Conservation (phyloP, 2,888 invertebrate species). For the Trachelus stipa region DNA sequence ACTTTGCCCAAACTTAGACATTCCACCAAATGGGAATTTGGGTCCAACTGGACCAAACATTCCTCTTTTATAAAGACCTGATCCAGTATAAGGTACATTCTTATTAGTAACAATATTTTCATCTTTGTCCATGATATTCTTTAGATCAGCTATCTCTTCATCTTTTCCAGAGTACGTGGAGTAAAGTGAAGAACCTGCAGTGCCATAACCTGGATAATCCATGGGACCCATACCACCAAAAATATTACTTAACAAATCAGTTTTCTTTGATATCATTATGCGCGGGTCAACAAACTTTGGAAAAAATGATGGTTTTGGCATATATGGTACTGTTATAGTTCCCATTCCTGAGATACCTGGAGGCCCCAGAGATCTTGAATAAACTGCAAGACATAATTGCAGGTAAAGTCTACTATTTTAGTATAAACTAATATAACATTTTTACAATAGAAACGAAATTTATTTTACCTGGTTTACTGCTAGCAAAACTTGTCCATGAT, state of each 20-base stretch:
- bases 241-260: constrained; percentile 47
- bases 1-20: background rate
- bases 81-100: background rate
- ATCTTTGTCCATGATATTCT: background rate
- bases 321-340: constrained; percentile 52
- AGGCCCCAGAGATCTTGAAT: constrained; percentile 46
- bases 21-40: constrained; percentile 21
- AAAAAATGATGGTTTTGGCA: constrained; percentile 49
- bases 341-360: constrained; percentile 37
- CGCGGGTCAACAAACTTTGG: constrained; percentile 59
- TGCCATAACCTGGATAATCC: constrained; percentile 18
- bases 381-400: constrained; percentile 32
- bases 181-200: background rate
- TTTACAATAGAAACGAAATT: background rate
- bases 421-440: background rate
- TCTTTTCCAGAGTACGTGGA: background rate
- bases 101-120: background rate
- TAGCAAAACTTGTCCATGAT: constrained; percentile 41
- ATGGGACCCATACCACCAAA: constrained; percentile 49
- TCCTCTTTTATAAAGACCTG: constrained; percentile 35
- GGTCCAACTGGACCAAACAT: constrained; percentile 31
- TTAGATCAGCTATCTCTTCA: background rate
- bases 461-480: constrained; percentile 29
- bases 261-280: constrained; percentile 53
- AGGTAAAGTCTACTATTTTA: background rate